These are phyloP conservation scores for Petrolisthes manimaculis DNA, from an alignment of 2,888 invertebrate genomes.

Conservation along the genomic window DNA sequence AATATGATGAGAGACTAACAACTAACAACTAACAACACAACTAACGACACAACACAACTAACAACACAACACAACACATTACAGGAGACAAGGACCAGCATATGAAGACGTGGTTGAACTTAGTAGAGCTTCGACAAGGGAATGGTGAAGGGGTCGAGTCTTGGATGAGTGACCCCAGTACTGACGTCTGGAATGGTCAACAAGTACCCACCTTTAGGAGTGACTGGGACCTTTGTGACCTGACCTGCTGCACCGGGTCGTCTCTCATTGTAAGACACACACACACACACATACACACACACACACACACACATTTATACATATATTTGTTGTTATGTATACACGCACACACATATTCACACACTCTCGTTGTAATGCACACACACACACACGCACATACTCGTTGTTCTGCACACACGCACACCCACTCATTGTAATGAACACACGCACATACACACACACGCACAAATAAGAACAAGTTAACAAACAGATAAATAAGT, in stretches of 20 bases:
- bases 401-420: not conserved
- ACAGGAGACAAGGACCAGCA: slow-evolving; percentile 54
- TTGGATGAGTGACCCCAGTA: slow-evolving; percentile 63
- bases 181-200: slow-evolving; percentile 63
- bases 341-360: not conserved
- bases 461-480: not conserved
- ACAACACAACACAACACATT: too few species aligned
- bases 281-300: not conserved
- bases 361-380: not conserved
- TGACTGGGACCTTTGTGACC: slow-evolving; percentile 58
- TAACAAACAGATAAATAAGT: not conserved
- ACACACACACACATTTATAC: not conserved
- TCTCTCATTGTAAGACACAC: not conserved
- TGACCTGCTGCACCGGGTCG: slow-evolving; percentile 13
- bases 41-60: too few species aligned
- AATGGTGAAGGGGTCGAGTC: slow-evolving; percentile 53
- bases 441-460: too few species aligned
- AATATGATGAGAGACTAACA: too few species aligned
- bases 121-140: slow-evolving; percentile 58
- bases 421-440: too few species aligned
- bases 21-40: too few species aligned
- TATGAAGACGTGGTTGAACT: slow-evolving; percentile 64
- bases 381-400: not conserved
- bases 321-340: not conserved
- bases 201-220: slow-evolving; percentile 50